Evolutionary conservation across 2,888 invertebrate species (phyloP).

Genomic region (Lithosia quadra): DNA sequence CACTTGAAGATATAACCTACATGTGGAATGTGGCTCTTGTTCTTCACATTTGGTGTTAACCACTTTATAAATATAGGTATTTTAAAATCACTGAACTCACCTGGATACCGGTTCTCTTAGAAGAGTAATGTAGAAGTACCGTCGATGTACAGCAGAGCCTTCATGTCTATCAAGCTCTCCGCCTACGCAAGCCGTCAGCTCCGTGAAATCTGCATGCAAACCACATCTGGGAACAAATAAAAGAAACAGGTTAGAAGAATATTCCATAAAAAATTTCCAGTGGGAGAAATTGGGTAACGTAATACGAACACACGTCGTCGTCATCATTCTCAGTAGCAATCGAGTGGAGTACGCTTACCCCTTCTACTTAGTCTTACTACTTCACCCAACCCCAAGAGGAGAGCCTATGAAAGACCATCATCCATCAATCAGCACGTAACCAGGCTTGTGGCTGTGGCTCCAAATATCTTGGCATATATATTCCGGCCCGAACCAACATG

Average conservation of each 20-base stretch:
- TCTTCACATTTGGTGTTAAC: neutral
- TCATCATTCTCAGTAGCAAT: neutral
- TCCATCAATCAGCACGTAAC: no score
- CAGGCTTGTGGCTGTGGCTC: no score
- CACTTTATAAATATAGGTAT: neutral
- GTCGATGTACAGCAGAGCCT: conserved; percentile 91
- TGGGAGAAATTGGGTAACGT: neutral
- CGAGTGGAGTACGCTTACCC: no score
- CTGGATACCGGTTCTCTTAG: conserved; percentile 96
- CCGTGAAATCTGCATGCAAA: conserved; percentile 99
- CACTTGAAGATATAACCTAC: no score
- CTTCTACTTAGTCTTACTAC: no score
- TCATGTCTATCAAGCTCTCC: conserved; percentile 96
- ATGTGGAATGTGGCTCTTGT: neutral
- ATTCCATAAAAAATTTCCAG: neutral
- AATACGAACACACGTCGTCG: neutral
- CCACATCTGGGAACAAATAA: conserved; percentile 90
- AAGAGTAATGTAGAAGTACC: conserved; percentile 98
- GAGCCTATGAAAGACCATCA: no score
- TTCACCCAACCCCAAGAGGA: no score
- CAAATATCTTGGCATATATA: no score
- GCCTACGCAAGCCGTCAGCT: conserved; percentile 96
- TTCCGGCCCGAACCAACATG: no score
- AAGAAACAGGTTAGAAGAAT: neutral
- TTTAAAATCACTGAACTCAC: conserved; percentile 49